Percentiles rank a stretch among this genome's conserved stretches.
Evolutionary conservation across 2,113 vertebrate genomes (phyloP).

Genomic region (Kryptolebias marmoratus): DNA sequence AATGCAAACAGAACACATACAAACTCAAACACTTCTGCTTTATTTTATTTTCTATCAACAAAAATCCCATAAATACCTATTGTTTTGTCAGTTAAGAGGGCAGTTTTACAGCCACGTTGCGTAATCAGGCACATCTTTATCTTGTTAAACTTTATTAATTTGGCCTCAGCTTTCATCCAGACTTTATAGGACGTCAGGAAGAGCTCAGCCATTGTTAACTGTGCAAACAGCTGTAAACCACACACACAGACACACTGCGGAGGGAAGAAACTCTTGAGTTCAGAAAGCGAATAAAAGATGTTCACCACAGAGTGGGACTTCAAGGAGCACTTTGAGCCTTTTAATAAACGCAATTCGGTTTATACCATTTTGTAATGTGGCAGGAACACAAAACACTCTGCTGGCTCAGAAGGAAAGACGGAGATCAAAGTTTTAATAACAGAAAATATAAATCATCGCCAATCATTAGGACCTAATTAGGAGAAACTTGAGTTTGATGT

Average conservation of each 20-base stretch:
- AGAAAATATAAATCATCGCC: no score
- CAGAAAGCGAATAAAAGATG: not conserved
- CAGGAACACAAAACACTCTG: no score
- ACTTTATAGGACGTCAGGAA: constrained; percentile 59
- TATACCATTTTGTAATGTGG: no score
- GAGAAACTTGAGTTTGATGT: no score
- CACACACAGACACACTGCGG: constrained; percentile 45
- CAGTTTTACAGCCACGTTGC: constrained; percentile 41
- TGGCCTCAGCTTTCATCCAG: constrained; percentile 69
- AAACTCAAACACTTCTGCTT: no score
- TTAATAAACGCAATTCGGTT: no score
- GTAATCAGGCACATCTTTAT: constrained; percentile 69
- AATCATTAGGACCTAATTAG: no score
- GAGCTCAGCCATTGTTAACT: constrained; percentile 63
- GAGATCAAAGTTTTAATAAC: no score
- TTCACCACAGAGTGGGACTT: not conserved
- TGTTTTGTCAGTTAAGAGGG: constrained; percentile 7
- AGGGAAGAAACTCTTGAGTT: constrained; percentile 28
- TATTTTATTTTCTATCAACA: not conserved
- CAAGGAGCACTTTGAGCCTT: no score
- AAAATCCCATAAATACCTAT: constrained; percentile 50
- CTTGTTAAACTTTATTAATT: constrained; percentile 75
- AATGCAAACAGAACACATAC: no score
- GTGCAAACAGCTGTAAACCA: constrained; percentile 68
- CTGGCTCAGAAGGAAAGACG: no score